These are phyloP conservation scores for Coendou prehensilis DNA, from an alignment of 2,797 vertebrate genomes.

Conservation along the genomic window DNA sequence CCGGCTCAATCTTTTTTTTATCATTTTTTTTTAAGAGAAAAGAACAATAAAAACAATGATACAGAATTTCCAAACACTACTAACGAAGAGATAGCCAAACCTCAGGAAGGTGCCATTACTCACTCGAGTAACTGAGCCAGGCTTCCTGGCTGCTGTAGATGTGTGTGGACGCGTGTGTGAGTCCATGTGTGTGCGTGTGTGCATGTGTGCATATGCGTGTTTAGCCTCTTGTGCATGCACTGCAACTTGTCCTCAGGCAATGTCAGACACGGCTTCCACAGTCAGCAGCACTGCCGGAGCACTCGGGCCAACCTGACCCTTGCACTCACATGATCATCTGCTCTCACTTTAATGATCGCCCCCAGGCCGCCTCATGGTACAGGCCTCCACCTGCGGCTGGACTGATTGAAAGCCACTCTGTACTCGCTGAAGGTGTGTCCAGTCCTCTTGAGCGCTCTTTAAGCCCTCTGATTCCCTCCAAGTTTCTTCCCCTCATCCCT, in stretches of 20 bases:
- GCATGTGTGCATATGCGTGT: background rate
- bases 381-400: background rate
- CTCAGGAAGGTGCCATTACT: slow-evolving; percentile 40
- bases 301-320: slow-evolving; percentile 7
- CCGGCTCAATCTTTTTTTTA: background rate
- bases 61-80: background rate
- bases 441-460: background rate
- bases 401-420: background rate
- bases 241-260: background rate
- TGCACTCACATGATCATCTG: slow-evolving; percentile 22
- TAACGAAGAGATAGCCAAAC: slow-evolving; percentile 10
- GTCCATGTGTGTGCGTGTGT: background rate
- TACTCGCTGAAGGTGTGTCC: background rate
- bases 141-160: background rate
- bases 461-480: background rate
- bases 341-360: slow-evolving; percentile 52
- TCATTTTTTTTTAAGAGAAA: too few relatives aligned
- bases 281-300: background rate
- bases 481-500: background rate
- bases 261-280: background rate
- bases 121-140: background rate
- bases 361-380: background rate
- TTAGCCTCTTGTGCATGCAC: background rate
- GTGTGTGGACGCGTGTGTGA: background rate
- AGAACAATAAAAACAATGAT: too few relatives aligned